Conservation (phyloP, 1,140 invertebrate genomes). For the Proctacanthus coquilletti region DNA sequence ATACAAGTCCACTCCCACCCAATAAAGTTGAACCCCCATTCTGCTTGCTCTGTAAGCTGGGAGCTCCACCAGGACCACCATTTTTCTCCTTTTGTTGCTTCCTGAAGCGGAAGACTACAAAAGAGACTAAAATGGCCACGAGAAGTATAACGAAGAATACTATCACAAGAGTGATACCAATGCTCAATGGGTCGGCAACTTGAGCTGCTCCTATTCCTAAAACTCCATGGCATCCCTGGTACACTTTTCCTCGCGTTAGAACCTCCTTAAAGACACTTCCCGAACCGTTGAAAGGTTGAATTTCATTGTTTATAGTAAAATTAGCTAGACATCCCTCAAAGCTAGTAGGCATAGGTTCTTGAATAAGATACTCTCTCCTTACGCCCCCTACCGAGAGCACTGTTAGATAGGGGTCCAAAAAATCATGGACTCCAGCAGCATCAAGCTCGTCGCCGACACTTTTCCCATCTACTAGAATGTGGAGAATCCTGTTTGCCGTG, state of each 20-base stretch:
- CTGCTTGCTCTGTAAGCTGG: slow-evolving; percentile 45
- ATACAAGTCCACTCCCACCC: slow-evolving; percentile 38
- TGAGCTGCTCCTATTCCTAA: slow-evolving; percentile 57
- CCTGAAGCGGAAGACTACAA: slow-evolving; percentile 72
- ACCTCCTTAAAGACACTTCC: slow-evolving; percentile 62
- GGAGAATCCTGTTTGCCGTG: slow-evolving; percentile 49
- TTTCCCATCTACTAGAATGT: slow-evolving; percentile 51
- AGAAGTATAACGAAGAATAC: slow-evolving; percentile 84
- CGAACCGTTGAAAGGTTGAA: slow-evolving; percentile 76
- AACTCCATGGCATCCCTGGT: slow-evolving; percentile 47
- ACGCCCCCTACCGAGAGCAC: slow-evolving; percentile 60
- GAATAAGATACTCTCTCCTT: slow-evolving; percentile 35
- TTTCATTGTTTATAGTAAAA: slow-evolving; percentile 75
- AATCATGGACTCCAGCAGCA: slow-evolving; percentile 70
- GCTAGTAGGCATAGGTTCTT: slow-evolving; percentile 33
- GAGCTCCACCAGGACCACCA: slow-evolving; percentile 33
- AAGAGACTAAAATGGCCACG: slow-evolving; percentile 74
- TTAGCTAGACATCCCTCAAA: slow-evolving; percentile 84
- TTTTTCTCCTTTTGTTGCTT: slow-evolving; percentile 72
- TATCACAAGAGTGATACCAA: slow-evolving; percentile 82
- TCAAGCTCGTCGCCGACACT: slow-evolving; percentile 70
- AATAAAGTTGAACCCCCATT: slow-evolving; percentile 40
- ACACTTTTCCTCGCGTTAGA: slow-evolving; percentile 49
- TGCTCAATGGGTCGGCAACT: slow-evolving; percentile 69
- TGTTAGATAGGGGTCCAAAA: slow-evolving; percentile 77